phyloP scores from a whole-genome alignment of 2,888 invertebrate species.

The Drosophila paranaensis region DNA sequence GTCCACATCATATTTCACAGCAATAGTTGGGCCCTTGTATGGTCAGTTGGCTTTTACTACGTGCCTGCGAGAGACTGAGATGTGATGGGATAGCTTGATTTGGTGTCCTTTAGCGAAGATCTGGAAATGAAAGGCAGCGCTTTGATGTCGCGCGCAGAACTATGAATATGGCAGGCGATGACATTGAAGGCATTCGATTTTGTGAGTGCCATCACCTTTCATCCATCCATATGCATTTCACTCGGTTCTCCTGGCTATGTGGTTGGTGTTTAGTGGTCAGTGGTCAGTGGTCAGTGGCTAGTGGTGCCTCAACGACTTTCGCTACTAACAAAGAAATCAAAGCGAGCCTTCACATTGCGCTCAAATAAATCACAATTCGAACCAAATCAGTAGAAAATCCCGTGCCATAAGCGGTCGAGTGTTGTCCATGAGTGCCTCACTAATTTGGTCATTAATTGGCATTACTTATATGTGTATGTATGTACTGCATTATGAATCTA shows the following conservation, averaged over 20 bases:
- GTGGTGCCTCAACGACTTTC: conserved; percentile 56
- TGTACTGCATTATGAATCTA: conserved; percentile 7
- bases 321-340: conserved; percentile 76
- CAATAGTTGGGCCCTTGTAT: conserved; percentile 74
- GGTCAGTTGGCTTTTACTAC: conserved; percentile 71
- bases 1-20: conserved; percentile 76
- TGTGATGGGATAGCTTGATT: conserved; percentile 69
- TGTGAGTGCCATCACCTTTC: conserved; percentile 51
- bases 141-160: conserved; percentile 70
- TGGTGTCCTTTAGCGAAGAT: conserved; percentile 65
- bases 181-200: conserved; percentile 64
- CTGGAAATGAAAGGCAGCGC: conserved; percentile 71
- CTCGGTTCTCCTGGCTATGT: conserved; percentile 56
- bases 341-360: conserved; percentile 72
- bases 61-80: conserved; percentile 58
- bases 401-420: conserved; percentile 75
- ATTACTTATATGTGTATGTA: conserved; percentile 62
- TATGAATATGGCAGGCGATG: conserved; percentile 59
- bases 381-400: conserved; percentile 81
- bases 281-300: not conserved
- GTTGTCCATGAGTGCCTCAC: conserved; percentile 78
- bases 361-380: conserved; percentile 77
- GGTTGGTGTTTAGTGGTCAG: not conserved
- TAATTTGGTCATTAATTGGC: conserved; percentile 81
- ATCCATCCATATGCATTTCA: conserved; percentile 64